Percentiles rank a stretch among this genome's conserved stretches.
phyloP scores from a whole-genome alignment of 2,797 vertebrate genomes.

The Hyperoplus lanceolatus region DNA sequence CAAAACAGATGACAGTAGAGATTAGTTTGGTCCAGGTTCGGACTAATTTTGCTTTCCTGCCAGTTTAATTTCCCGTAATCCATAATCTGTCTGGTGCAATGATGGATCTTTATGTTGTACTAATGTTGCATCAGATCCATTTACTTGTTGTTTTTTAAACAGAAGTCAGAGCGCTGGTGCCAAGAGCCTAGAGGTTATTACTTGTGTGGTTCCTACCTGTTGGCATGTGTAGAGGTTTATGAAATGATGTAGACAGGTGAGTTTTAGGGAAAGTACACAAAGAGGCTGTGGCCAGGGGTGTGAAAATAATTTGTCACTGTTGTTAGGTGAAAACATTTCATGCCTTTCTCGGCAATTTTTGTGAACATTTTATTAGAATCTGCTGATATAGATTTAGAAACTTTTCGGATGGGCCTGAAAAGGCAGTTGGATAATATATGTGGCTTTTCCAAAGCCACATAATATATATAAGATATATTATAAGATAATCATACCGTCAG shows the following conservation, averaged over 20 bases:
- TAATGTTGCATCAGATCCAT: constrained; percentile 3
- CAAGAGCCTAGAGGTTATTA: constrained; percentile 5
- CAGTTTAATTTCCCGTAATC: constrained; percentile 37
- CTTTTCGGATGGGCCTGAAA: constrained; percentile 3
- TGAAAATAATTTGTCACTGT: constrained; percentile 16
- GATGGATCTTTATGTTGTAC: constrained; percentile 13
- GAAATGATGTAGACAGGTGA: constrained; percentile 24
- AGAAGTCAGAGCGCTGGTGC: constrained; percentile 24
- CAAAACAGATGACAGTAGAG: constrained; percentile 2
- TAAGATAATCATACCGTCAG: too few species aligned
- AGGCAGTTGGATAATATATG: constrained; percentile 17
- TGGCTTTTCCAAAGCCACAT: neutral
- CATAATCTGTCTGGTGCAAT: neutral
- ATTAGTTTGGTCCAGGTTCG: neutral
- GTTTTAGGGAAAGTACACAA: constrained; percentile 34
- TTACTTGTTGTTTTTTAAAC: neutral
- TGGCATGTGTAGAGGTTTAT: constrained; percentile 25
- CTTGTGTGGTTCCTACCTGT: constrained; percentile 35
- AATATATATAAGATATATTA: neutral
- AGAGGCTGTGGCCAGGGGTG: neutral
- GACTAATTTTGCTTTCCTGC: constrained; percentile 14
- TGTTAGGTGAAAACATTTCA: constrained; percentile 12
- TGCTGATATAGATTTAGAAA: constrained; percentile 18
- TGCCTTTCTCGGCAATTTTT: neutral
- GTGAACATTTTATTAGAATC: constrained; percentile 25